Percentiles rank a stretch among this genome's conserved stretches.
Conservation (phyloP, 2,113 vertebrate species). For the Psammodynastes pulverulentus region DNA sequence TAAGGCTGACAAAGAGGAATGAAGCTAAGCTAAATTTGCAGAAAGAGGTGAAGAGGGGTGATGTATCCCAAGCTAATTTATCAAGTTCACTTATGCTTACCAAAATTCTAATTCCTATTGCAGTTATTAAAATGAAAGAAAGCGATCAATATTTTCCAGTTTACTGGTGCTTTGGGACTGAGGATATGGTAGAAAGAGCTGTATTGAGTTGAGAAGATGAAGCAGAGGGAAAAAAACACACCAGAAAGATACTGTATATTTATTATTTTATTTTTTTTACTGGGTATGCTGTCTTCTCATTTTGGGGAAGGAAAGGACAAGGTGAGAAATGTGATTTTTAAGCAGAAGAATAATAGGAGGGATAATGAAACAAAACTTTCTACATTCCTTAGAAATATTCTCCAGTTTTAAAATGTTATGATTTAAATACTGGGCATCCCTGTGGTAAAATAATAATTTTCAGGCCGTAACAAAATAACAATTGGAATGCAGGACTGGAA, state of each 20-base stretch:
- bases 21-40: background rate
- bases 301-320: background rate
- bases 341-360: background rate
- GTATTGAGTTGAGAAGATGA: background rate
- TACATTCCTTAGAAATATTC: background rate
- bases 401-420: background rate
- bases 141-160: background rate
- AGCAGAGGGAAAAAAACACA: background rate
- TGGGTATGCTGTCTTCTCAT: background rate
- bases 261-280: background rate
- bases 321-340: background rate
- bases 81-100: background rate
- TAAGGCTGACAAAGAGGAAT: background rate
- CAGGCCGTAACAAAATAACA: too few relatives aligned
- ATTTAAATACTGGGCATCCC: background rate
- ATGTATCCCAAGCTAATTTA: background rate
- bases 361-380: background rate
- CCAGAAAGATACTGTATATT: background rate
- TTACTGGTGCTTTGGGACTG: background rate
- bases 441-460: background rate
- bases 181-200: background rate
- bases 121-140: background rate
- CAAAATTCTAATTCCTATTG: background rate
- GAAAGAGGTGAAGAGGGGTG: background rate
- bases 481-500: too few relatives aligned